Evolutionary conservation across 2,888 invertebrate genomes (phyloP), one percentile per base, ranked within the genome.

Genomic region (Torymus auratus): DNA sequence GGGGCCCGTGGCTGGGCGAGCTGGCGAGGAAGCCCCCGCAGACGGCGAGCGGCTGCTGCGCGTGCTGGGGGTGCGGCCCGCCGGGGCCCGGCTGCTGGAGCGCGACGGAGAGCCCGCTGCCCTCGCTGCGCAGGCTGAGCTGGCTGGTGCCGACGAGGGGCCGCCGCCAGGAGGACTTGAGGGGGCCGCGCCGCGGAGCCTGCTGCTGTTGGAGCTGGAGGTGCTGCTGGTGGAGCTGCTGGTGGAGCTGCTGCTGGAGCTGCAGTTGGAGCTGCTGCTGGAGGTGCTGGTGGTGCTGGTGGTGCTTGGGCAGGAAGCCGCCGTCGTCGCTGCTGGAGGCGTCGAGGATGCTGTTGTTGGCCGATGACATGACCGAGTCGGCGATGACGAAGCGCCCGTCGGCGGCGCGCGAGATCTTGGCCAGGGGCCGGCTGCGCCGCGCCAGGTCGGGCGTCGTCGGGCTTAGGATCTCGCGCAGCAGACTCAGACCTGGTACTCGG

Each of bases 401-500:
- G n/a, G 94, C 93, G 23, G 95, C 93, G 67, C 95, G 93, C 83
- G 95, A 94, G 84, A 95, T 95, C 88, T 94, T 94, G 82, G 94
- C 94, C 82, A 95, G 91, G 62, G 92, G 92, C 80, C 91, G 91
- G 70, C 91, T 89, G 53, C 90, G 88, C 83, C 87, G 79, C 1
- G 61, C 88, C 17, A 89, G 88, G 84, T 91, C 91, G 78, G 91
- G 90, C 3, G 87, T 89, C 77, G 88, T 88, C 75, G 90, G 89
- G 83, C 85, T 95, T 86, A 93, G 91, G 87, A 94, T 92, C 91
- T 94, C 93, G 84, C 93, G 92, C 86, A 94, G 92, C 87, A 95
- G 93, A 92, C 94, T 95, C 94, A 96, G 92, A 96, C 96, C 95
- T 96, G 96, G 96, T 96, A 96, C 95, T 96, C 96, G 94, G 96